Evolutionary conservation across 2,888 invertebrate species (phyloP), one percentile per base, ranked within the genome.

Genomic region (Sphecodes monilicornis): DNA sequence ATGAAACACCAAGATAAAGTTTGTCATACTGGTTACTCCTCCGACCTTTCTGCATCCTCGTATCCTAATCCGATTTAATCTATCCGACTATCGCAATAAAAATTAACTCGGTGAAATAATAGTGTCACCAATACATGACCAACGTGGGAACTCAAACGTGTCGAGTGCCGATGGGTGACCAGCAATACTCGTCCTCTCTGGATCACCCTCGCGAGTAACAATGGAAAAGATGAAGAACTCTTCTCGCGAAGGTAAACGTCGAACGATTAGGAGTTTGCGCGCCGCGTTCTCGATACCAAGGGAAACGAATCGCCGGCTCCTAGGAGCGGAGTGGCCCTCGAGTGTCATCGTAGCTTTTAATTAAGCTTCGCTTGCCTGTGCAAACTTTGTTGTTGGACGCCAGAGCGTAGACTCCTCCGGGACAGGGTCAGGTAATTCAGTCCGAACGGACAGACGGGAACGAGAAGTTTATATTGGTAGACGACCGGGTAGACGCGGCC

Each of bases 321-420:
- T 29, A 32, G 73, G 69, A 76, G 73, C 76, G 16, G 80, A 90
- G 84, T 80, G 90, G 88, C 88, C 89, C 87, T 90, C 83, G 90
- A 90, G 90, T 88, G 89, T 89, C 90, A 86, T 89, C 87, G 90
- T 89, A 89, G 90, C 90, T 90, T 90, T 90, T 90, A 90, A 90
- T 90, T 90, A 90, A 90, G 90, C 90, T 90, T 88, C 88, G 86
- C 89, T 90, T 82, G 89, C 72, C 84, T 80, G 89, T 85, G 89
- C 84, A 89, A 91, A 91, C 87, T 90, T 89, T 87, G 87, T 86
- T 85, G 89, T 85, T 84, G 87, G 80, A 88, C 86, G 82, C 80
- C 79, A 76, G 79, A 79, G 72, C 74, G 78, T 78, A 86, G 88
- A 86, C 90, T 90, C 88, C 90, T 88, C 83, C 74, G 90, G 90